Evolutionary conservation across 2,113 vertebrate genomes (phyloP), one percentile per base, ranked within the genome.

Genomic region (Varanus salvator): DNA sequence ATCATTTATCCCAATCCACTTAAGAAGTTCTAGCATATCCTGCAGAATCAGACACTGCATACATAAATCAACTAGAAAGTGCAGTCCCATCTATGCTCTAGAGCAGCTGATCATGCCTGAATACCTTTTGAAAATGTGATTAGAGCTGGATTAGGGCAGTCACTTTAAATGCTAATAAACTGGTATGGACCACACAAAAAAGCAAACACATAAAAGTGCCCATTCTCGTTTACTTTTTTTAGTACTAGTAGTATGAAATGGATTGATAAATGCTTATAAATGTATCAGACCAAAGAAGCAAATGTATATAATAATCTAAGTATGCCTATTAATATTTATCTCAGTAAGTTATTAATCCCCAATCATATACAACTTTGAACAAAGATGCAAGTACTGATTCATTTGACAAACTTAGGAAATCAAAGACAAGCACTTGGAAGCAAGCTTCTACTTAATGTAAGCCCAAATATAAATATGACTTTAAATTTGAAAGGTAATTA

Each of bases 381-480:
- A n/a, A 25, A 68, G 50, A 85, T 82, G 75, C 68, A 94, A 93
- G 80, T 44, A 1, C 54, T 81, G 71, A 83, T 3, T n/a, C 8
- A 5, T 83, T 92, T 90, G 71, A 21, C 84, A 25, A 88, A 6
- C 21, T 48, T 3, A 21, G 44, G 77, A 0, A 27, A 89, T 90
- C 64, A 81, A 64, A n/a, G 0, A 81, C 3, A 0, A 85, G 17
- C 54, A 88, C 2, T 88, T 34, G 23, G 44, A 91, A 0, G 3
- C n/a, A 87, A 93, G 93, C 74, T 23, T 80, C 8, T 84, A 71
- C 1, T 80, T 52, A 85, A 88, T 86, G 57, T 64, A 76, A 60
- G 29, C 23, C 86, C 80, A 94, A 93, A 60, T 14, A 86, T 52
- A 85, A 71, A 85, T n/a, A 85, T 52, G 27, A 72, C 44, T 21